These are phyloP conservation scores for Oreochromis mossambicus DNA, from an alignment of 2,797 vertebrate genomes.

Conservation along the genomic window DNA sequence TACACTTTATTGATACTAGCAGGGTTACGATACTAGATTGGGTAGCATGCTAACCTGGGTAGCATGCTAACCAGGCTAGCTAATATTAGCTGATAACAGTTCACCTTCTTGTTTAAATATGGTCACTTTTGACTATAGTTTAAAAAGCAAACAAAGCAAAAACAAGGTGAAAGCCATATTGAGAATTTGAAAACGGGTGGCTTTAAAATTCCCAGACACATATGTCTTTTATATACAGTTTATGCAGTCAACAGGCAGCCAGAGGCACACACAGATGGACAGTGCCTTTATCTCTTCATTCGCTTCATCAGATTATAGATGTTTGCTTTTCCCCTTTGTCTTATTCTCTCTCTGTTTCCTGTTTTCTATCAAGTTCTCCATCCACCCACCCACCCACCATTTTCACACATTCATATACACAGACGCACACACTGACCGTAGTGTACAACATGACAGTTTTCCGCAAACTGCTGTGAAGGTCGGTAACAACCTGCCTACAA, in stretches of 20 bases:
- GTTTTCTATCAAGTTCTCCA: not conserved
- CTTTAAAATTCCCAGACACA: not conserved
- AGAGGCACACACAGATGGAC: not conserved
- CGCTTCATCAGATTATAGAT: not conserved
- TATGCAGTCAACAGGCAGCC: not conserved
- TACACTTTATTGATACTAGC: not conserved
- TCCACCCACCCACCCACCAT: not conserved
- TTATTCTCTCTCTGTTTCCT: not conserved
- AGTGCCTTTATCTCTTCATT: not conserved
- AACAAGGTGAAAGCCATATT: not conserved
- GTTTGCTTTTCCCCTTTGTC: not conserved
- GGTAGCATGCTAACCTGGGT: rapidly evolving
- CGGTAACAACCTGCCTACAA: conserved; percentile 81
- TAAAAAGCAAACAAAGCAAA: not conserved
- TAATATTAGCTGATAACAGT: not conserved
- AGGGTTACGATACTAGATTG: not conserved
- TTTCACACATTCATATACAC: not conserved
- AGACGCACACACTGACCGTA: conserved; percentile 72
- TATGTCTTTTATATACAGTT: not conserved
- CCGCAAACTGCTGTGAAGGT: conserved; percentile 83
- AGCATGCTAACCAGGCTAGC: not conserved
- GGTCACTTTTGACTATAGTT: not conserved
- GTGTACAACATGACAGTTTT: conserved; percentile 82
- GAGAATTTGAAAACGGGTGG: not conserved
- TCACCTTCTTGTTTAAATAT: not conserved